These are phyloP conservation scores for Ceryle rudis DNA, from an alignment of 2,797 vertebrate species.

Conservation along the genomic window DNA sequence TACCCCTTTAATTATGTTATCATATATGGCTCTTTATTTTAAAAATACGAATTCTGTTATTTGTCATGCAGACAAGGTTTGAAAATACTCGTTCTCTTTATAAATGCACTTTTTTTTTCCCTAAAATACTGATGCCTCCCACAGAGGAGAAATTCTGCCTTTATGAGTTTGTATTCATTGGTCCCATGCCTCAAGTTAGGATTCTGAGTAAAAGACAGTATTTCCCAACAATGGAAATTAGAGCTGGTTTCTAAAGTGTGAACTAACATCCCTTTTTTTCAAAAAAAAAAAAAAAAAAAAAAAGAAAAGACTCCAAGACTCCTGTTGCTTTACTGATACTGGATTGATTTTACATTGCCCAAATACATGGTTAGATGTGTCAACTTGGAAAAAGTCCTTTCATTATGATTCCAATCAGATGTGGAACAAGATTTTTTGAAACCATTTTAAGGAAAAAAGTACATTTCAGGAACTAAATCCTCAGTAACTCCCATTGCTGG, in stretches of 20 bases:
- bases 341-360: not conserved
- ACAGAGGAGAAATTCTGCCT: not conserved
- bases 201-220: not conserved
- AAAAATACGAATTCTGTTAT: not conserved
- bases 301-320: not conserved
- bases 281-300: not conserved
- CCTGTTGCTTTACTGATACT: not conserved
- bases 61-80: not conserved
- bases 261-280: not conserved
- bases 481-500: not conserved
- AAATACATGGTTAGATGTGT: not conserved
- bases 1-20: not conserved
- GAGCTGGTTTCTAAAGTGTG: not conserved
- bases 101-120: not conserved
- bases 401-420: not conserved
- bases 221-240: not conserved
- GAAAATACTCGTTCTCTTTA: not conserved
- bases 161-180: not conserved
- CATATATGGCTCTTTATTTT: not conserved
- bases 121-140: not conserved
- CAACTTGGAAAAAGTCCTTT: not conserved
- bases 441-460: not conserved
- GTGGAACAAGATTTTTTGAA: not conserved
- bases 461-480: not conserved
- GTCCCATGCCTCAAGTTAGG: not conserved